Evolutionary conservation across 2,888 invertebrate genomes (phyloP).

Genomic region (Caenorhabditis becei): DNA sequence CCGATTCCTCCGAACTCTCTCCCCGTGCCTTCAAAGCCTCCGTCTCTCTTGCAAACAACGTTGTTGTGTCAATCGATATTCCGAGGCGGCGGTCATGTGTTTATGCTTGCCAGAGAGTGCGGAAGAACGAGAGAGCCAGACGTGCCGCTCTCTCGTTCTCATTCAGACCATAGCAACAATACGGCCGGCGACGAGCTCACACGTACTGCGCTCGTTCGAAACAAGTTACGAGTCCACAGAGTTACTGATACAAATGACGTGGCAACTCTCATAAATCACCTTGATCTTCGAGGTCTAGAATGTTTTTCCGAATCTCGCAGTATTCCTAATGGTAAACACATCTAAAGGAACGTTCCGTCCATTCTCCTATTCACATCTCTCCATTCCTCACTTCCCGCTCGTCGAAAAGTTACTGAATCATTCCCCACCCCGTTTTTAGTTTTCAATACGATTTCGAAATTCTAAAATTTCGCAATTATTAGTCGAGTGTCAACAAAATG

Average conservation of each 20-base stretch:
- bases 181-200: neutral
- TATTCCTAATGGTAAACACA: slow-evolving; percentile 27
- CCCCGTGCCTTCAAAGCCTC: neutral
- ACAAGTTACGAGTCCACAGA: neutral
- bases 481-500: neutral
- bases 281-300: slow-evolving; percentile 32
- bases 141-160: slow-evolving; percentile 8
- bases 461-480: slow-evolving; percentile 8
- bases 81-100: slow-evolving; percentile 44
- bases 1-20: slow-evolving; percentile 10
- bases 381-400: neutral
- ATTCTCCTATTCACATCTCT: neutral
- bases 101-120: slow-evolving; percentile 18
- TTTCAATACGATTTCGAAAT: slow-evolving; percentile 2
- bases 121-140: slow-evolving; percentile 21
- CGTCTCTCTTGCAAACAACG: neutral
- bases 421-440: neutral
- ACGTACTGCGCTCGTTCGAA: neutral
- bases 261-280: neutral
- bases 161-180: slow-evolving; percentile 34
- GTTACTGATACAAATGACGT: neutral
- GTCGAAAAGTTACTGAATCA: neutral
- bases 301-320: slow-evolving; percentile 19
- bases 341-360: slow-evolving; percentile 5
- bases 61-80: slow-evolving; percentile 24